Evolutionary conservation across 2,113 vertebrate genomes (phyloP), one percentile per base, ranked within the genome.

Genomic region (Urocynchramus pylzowi): DNA sequence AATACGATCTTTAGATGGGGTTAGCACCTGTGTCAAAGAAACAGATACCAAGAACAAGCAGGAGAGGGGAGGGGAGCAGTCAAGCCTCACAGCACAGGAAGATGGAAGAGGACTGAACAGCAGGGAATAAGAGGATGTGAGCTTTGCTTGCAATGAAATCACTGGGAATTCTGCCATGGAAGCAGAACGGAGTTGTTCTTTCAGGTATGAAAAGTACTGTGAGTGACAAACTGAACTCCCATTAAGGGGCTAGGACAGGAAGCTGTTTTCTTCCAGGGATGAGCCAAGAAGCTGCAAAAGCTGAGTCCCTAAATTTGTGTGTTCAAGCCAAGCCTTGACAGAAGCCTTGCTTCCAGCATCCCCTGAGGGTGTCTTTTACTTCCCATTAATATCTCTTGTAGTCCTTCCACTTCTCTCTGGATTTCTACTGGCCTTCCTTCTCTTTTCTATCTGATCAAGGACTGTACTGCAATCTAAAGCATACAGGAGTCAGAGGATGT

Each of bases 111-210:
- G 50, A 35, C 68, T 21, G n/a, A 71, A 9, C 4, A 79, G 78
- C 61, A 94, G 75, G 49, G 53, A 73, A 3, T 23, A 15, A 71
- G 70, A 89, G 89, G 77, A 91, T 87, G 63, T 80, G 67, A 94
- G 59, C 77, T 86, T 26, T 68, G 60, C 64, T 93, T 1, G 0
- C 81, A 37, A 4, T 85, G 61, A 80, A 95, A 61, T 89, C 53
- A 57, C 28, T 91, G 87, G 70, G 91, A 93, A 73, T 90, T 84
- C 35, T 91, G 74, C 87, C 82, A 54, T 28, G 71, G 42, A 64
- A 83, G 50, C 70, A 94, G 65, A 95, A 52, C n/a, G 57, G 74
- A 76, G 89, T 8, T 91, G 74, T 84, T 95, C 74, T 76, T 68
- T 79, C 82, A 95, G 91, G 84, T 96, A 93, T 61, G 87, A 76